phyloP scores from a whole-genome alignment of 1,140 invertebrate species.

The Lethrus apterus region DNA sequence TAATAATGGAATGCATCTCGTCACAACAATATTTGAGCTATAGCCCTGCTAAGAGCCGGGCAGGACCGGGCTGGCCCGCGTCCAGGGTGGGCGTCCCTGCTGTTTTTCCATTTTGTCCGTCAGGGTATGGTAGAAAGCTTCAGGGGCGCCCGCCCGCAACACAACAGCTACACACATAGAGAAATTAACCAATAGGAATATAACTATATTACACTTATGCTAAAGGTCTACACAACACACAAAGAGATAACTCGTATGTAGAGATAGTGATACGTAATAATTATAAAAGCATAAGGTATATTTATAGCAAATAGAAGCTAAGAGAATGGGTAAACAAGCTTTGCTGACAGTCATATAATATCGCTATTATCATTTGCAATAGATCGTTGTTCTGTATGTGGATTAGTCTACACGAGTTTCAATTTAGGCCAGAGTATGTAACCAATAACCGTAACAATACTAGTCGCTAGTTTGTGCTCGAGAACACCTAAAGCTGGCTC shows the following conservation, averaged over 20 bases:
- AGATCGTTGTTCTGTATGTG: conserved; percentile 42
- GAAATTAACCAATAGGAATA: conserved; percentile 42
- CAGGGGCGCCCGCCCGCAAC: conserved; percentile 34
- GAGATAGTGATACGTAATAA: conserved; percentile 34
- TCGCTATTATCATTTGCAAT: conserved; percentile 40
- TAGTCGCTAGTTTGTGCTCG: conserved; percentile 12
- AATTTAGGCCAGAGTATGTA: conserved; percentile 39
- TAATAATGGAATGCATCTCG: conserved; percentile 43
- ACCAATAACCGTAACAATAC: conserved; percentile 19
- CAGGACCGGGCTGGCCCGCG: conserved; percentile 27
- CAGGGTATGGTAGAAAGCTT: conserved; percentile 10
- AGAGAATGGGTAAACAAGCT: conserved; percentile 38
- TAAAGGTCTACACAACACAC: conserved; percentile 43
- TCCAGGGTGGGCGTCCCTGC: conserved; percentile 23
- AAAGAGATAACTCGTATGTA: conserved; percentile 41
- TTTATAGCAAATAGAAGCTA: conserved; percentile 38
- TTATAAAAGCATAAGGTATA: conserved; percentile 21
- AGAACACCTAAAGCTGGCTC: conserved; percentile 14
- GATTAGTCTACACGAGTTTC: conserved; percentile 43
- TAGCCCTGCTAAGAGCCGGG: conserved; percentile 31
- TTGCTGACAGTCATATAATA: conserved; percentile 36
- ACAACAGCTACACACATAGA: conserved; percentile 42
- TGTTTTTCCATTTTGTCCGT: no score
- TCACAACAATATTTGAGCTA: conserved; percentile 45
- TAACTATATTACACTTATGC: conserved; percentile 42